Base-by-base conservation (phyloP, 1,140 invertebrate species). In the Sminthurides bifidus region DNA sequence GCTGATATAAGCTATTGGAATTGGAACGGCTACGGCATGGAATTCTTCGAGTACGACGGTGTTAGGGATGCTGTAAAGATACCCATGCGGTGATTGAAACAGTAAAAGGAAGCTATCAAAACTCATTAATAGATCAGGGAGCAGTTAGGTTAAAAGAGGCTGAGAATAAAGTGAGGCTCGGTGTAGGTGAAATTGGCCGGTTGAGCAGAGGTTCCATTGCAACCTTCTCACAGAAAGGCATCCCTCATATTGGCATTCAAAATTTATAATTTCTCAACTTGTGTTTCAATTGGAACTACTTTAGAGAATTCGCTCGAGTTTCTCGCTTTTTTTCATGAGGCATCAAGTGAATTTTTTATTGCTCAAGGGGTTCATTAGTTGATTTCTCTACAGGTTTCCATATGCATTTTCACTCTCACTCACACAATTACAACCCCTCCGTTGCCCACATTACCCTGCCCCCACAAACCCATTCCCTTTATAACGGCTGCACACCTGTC, bases 331-430 rank as follows among this genome's bases (percentile, higher is more conserved):
- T 56, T 61, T 48, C 46, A 48, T 33, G 30, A 58, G 44, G 38
- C 54, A 45, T 55, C 49, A 58, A 58, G 53, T 63, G 54, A 63
- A 63, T 63, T 63, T 63, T 63, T 63, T 40, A 64, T 64, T 60
- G 58, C 61, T 59, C 61, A 46, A 15, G 61, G 58, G 61, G 50
- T 64, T 64, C 61, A 64, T 64, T 64, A 64, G 58, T 56, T 64
- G 61, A 64, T 64, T 64, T 64, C 61, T 60, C 61, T 52, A 60
- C 61, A 54, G 61, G 61, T 63, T 63, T 60, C 33, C 50, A 52
- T 52, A 52, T 29, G 26, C 37, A 41, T 17, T 3, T 38, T 21
- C 19, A 38, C 17, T 23, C 21, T 41, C 35, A 26, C n/a, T 26
- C 23, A 17, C 31, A 41, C 50, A n/a, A 51, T 37, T 8, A 27